Base-by-base conservation (phyloP, 1,140 invertebrate genomes). In the Drosophila quadrilineata region DNA sequence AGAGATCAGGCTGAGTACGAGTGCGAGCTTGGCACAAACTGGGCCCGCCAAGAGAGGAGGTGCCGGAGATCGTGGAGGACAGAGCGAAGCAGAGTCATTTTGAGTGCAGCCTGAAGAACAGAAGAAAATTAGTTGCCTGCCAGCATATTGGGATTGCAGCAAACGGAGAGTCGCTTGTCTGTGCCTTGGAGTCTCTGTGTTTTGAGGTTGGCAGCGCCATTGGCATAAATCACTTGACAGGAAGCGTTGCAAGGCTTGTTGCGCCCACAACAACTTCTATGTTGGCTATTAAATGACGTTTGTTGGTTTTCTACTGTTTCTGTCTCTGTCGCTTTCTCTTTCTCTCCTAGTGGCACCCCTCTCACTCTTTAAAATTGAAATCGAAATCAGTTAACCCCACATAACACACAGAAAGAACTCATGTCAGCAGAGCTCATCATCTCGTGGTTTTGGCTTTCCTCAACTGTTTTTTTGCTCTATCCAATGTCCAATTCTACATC, bases 211-310 rank as follows among this genome's bases (percentile, higher is more conserved):
- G 69, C 76, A 74, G 67, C 63, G 74, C 62, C 74, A 74, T 70
- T 85, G 79, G 79, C 80, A 85, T 85, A 85, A 85, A 85, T 85
- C 79, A 85, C 79, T 85, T 85, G 80, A 85, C 80, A 85, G 79
- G 79, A 86, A 84, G 79, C 79, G 77, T 84, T 84, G 79, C 77
- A 64, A 84, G 77, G 70, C 77, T 84, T 84, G 77, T 84, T 84
- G 77, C 77, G 77, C 77, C 77, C 77, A 82, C 77, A 85, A 74
- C 79, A 73, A 60, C 67, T 65, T 77, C 79, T 74, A 85, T 84
- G 65, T 84, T n/a, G 74, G 79, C 80, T 75, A 84, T 84, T 84
- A 84, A 84, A 84, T 85, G 74, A 85, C 79, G 68, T 85, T 82
- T 84, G 77, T 85, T 77, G 66, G 57, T 73, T 69, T 71, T 49